These are phyloP conservation scores for Hydrophis major DNA, from an alignment of 2,797 vertebrate species.

Conservation along the genomic window DNA sequence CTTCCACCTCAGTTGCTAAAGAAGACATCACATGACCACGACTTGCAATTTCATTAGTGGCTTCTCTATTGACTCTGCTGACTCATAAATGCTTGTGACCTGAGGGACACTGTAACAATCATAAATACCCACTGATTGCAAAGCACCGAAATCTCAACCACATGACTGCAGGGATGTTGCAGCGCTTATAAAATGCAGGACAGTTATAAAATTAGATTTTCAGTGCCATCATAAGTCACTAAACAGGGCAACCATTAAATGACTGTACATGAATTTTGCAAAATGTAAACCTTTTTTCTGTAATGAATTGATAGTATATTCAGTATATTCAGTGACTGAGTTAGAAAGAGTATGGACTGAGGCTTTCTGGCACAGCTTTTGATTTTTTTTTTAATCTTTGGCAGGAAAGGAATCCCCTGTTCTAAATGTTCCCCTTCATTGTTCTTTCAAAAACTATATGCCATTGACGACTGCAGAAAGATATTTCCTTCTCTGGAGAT, in stretches of 20 bases:
- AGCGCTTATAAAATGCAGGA: too few relatives aligned
- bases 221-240: neutral
- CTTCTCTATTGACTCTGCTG: neutral
- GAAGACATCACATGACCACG: too few relatives aligned
- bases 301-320: neutral
- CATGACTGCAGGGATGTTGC: neutral
- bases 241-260: neutral
- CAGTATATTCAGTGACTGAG: neutral
- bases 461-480: neutral
- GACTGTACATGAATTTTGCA: neutral
- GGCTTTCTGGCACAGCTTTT: neutral
- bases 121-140: neutral
- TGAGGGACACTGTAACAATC: neutral
- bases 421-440: neutral
- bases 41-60: neutral
- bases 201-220: too few relatives aligned
- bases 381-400: neutral
- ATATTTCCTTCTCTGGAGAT: neutral
- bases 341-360: neutral
- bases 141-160: neutral
- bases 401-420: constrained; percentile 4
- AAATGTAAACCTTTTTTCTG: neutral
- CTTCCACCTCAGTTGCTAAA: too few relatives aligned
- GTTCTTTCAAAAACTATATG: neutral
- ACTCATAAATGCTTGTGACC: neutral